A percentile compares a stretch with the other conserved stretches of the same genome.
phyloP scores from a whole-genome alignment of 2,797 vertebrate genomes.

The Discoglossus pictus region DNA sequence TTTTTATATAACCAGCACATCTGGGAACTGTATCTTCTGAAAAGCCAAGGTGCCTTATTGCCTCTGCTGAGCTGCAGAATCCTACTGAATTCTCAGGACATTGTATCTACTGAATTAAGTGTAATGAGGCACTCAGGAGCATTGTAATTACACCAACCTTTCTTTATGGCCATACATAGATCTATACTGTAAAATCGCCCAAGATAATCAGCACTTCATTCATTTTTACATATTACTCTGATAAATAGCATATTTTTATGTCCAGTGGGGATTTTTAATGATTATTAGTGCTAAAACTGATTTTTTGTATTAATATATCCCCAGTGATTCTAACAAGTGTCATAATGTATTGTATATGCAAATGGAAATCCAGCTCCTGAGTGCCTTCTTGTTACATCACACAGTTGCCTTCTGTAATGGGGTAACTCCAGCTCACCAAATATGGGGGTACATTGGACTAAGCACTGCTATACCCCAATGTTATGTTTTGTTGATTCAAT shows the following conservation, averaged over 20 bases:
- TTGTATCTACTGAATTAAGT: neutral
- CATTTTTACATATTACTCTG: too few relatives aligned
- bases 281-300: neutral
- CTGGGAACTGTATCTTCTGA: neutral
- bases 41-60: neutral
- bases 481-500: constrained; percentile 7
- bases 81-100: constrained; percentile 6
- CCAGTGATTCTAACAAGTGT: too few relatives aligned
- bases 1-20: neutral
- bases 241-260: neutral
- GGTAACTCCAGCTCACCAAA: too few relatives aligned
- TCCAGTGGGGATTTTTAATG: neutral
- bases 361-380: too few relatives aligned
- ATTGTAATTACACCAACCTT: too few relatives aligned
- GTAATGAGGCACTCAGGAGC: neutral
- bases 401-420: too few relatives aligned
- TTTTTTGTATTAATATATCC: neutral
- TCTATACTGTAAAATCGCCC: too few relatives aligned
- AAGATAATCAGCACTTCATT: too few relatives aligned
- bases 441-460: neutral
- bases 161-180: too few relatives aligned
- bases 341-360: too few relatives aligned
- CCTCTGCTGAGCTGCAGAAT: neutral
- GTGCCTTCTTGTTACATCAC: too few relatives aligned
- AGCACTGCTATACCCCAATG: neutral